phyloP scores from a whole-genome alignment of 2,113 vertebrate genomes.

The Myiopsitta monachus region DNA sequence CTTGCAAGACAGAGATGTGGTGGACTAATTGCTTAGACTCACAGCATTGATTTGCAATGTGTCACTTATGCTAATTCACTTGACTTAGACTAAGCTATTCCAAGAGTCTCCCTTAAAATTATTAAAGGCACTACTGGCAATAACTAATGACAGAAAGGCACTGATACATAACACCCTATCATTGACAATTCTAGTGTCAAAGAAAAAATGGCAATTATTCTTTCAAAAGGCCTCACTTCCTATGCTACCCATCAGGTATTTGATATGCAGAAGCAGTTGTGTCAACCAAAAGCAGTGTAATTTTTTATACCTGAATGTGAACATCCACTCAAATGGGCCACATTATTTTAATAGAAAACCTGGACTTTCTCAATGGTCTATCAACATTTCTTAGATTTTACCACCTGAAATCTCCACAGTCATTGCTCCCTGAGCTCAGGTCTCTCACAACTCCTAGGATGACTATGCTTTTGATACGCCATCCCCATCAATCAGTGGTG shows the following conservation, averaged over 20 bases:
- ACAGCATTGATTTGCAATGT: neutral
- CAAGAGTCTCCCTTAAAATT: conserved; percentile 83
- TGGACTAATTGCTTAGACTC: neutral
- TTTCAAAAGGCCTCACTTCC: neutral
- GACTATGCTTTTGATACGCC: neutral
- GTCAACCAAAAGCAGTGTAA: neutral
- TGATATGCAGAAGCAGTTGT: neutral
- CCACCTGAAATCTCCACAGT: neutral
- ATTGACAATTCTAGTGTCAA: conserved; percentile 44
- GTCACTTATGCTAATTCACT: neutral
- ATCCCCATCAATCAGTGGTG: neutral
- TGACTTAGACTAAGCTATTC: conserved; percentile 54
- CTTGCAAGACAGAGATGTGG: neutral
- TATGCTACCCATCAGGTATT: neutral
- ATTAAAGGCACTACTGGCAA: conserved; percentile 90
- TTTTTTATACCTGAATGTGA: neutral
- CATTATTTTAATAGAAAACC: neutral
- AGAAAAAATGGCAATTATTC: neutral
- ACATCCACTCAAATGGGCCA: neutral
- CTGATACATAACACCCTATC: conserved; percentile 58
- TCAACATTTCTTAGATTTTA: neutral
- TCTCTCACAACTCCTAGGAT: neutral
- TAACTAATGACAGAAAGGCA: conserved; percentile 77
- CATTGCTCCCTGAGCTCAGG: neutral
- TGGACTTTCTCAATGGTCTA: neutral